A percentile compares a stretch with the other conserved stretches of the same genome.
Conservation (phyloP, 1,140 invertebrate genomes). For the Zaprionus inermis region DNA sequence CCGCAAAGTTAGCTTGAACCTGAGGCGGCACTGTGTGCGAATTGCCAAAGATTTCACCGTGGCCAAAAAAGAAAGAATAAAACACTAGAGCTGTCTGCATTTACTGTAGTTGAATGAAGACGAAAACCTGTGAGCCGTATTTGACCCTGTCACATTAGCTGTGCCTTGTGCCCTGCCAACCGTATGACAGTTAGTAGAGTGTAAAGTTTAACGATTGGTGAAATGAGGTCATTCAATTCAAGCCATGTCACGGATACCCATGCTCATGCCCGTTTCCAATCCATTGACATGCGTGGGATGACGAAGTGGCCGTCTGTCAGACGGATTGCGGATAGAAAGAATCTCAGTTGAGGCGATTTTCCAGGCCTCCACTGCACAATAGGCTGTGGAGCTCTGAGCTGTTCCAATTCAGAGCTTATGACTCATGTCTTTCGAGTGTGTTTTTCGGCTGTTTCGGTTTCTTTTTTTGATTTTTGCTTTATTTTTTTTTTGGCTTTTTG, state of each 20-base stretch:
- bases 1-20: constrained; percentile 34
- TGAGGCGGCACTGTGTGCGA: constrained; percentile 15
- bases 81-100: neutral
- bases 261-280: neutral
- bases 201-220: constrained; percentile 80
- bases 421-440: constrained; percentile 25
- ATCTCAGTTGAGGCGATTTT: constrained; percentile 4
- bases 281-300: constrained; percentile 21
- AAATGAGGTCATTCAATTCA: constrained; percentile 68
- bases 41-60: constrained; percentile 50
- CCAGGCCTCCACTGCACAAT: neutral
- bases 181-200: constrained; percentile 68
- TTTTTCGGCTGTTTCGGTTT: constrained; percentile 32
- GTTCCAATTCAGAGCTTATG: constrained; percentile 28
- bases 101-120: constrained; percentile 16
- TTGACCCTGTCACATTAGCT: constrained; percentile 75
- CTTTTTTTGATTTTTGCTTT: constrained; percentile 14
- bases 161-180: constrained; percentile 43
- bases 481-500: constrained; percentile 22
- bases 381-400: constrained; percentile 18
- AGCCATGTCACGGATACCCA: constrained; percentile 14
- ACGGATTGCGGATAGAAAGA: neutral
- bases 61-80: constrained; percentile 1
- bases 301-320: neutral
- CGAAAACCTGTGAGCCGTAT: neutral